Percentiles rank a stretch among this genome's conserved stretches.
Conservation (phyloP, 2,797 vertebrate genomes). For the Buceros bicornis region DNA sequence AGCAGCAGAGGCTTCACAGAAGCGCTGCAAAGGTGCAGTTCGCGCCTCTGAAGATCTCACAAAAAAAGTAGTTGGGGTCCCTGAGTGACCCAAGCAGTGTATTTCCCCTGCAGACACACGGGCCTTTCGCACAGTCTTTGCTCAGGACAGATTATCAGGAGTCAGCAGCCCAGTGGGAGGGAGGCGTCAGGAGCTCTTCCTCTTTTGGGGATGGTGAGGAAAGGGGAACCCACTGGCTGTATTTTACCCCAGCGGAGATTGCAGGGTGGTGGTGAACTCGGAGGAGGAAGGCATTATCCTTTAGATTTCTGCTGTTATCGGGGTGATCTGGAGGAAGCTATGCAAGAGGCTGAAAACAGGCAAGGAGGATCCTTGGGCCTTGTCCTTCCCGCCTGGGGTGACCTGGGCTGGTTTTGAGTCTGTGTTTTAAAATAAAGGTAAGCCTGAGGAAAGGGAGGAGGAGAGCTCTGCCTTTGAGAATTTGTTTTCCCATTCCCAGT, state of each 20-base stretch:
- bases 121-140: background rate
- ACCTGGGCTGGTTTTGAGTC: background rate
- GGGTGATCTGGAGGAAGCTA: background rate
- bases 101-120: background rate
- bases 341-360: background rate
- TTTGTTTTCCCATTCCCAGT: constrained; percentile 34
- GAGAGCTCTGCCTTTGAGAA: background rate
- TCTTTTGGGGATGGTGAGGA: background rate
- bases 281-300: background rate
- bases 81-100: background rate
- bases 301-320: background rate
- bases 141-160: background rate
- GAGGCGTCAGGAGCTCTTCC: background rate
- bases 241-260: background rate
- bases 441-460: constrained; percentile 37
- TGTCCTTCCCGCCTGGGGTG: background rate
- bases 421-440: constrained; percentile 2
- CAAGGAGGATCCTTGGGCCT: background rate
- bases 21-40: background rate
- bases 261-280: background rate
- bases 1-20: background rate
- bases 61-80: background rate
- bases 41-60: background rate
- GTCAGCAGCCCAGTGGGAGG: background rate
- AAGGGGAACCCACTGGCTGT: background rate